phyloP scores from a whole-genome alignment of 2,113 vertebrate species.

The Muntiacus reevesi region DNA sequence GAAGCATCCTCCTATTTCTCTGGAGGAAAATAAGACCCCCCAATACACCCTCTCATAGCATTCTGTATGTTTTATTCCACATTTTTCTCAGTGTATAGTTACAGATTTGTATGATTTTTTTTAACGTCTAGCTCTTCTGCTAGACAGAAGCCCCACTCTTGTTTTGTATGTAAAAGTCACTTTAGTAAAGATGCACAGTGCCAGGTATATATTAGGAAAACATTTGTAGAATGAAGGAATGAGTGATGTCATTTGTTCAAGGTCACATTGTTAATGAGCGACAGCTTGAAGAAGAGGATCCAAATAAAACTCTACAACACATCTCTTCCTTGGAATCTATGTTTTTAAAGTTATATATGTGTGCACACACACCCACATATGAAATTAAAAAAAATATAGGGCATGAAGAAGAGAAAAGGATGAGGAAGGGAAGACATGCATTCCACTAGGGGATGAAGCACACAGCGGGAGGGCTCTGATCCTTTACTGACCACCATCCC shows the following conservation, averaged over 20 bases:
- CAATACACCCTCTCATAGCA: background rate
- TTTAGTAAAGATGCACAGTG: background rate
- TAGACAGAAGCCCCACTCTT: background rate
- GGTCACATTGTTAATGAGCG: background rate
- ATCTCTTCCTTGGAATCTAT: background rate
- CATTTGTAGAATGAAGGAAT: background rate
- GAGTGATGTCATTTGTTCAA: background rate
- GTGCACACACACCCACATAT: too few relatives aligned
- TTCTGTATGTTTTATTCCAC: background rate
- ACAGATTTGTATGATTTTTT: background rate
- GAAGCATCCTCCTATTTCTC: background rate
- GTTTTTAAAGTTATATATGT: background rate
- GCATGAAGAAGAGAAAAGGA: background rate
- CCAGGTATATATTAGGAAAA: background rate
- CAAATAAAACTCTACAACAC: background rate
- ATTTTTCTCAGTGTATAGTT: background rate
- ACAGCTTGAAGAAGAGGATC: background rate
- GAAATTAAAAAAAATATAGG: background rate
- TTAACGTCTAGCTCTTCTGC: background rate
- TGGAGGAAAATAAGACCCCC: background rate
- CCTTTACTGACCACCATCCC: background rate
- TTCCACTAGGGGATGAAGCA: background rate
- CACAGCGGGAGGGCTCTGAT: accelerated
- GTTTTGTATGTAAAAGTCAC: background rate
- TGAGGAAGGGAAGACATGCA: background rate